phyloP scores from a whole-genome alignment of 2,113 vertebrate species.

The Halichoerus grypus region DNA sequence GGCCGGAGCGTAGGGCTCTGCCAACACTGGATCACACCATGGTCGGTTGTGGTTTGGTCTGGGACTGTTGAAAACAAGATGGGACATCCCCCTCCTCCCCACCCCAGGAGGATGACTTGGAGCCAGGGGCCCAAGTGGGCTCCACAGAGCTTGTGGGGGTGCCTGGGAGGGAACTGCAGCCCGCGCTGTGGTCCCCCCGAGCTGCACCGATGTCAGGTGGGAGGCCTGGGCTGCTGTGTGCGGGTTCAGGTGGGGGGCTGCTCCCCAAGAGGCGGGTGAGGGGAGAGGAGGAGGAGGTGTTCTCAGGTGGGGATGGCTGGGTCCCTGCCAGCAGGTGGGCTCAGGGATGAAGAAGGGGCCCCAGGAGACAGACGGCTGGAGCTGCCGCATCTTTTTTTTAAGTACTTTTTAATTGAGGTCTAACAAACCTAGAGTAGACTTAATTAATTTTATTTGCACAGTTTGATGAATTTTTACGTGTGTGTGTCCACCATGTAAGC shows the following conservation, averaged over 20 bases:
- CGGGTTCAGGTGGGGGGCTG: not conserved
- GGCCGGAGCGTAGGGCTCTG: constrained; percentile 71
- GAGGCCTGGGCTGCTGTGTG: not conserved
- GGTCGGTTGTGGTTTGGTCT: constrained; percentile 65
- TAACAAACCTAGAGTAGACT: not conserved
- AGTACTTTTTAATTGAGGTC: not conserved
- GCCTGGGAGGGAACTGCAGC: not conserved
- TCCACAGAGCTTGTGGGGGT: not conserved
- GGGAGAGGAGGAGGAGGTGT: not conserved
- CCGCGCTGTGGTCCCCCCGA: too few relatives aligned
- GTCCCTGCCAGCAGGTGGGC: not conserved
- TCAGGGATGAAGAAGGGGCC: not conserved
- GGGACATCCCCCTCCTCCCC: not conserved
- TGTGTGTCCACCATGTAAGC: not conserved
- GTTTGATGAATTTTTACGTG: not conserved
- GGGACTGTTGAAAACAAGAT: constrained; percentile 78
- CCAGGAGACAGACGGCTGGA: not conserved
- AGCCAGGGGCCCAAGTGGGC: constrained; percentile 69
- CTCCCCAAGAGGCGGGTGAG: not conserved
- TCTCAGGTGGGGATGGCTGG: accelerated
- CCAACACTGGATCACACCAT: constrained; percentile 78
- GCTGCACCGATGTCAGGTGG: accelerated
- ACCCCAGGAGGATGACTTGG: constrained; percentile 35
- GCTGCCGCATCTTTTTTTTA: not conserved
- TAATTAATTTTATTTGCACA: not conserved